Percentiles rank a stretch among this genome's conserved stretches.
These are phyloP conservation scores for Chorisops tibialis DNA, from an alignment of 2,888 invertebrate species.

Conservation along the genomic window DNA sequence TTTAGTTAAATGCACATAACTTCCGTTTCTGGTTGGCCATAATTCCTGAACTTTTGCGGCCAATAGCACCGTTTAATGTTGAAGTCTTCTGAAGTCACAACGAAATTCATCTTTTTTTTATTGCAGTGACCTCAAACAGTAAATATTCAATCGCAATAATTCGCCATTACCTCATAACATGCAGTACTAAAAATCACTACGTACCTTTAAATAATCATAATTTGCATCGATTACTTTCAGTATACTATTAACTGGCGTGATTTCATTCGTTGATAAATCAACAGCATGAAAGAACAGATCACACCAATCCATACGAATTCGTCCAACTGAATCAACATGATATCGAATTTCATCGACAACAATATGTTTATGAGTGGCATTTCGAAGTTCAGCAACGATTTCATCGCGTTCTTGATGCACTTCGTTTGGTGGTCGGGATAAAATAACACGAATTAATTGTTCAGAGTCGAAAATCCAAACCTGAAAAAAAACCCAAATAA, in stretches of 20 bases:
- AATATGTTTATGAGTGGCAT: conserved; percentile 72
- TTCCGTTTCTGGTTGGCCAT: too few relatives aligned
- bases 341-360: conserved; percentile 76
- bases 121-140: too few relatives aligned
- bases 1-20: too few relatives aligned
- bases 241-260: conserved; percentile 73
- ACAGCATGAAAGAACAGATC: conserved; percentile 84
- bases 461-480: conserved; percentile 87
- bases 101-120: too few relatives aligned
- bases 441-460: conserved; percentile 77
- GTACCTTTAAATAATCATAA: conserved; percentile 75
- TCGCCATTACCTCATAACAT: too few relatives aligned
- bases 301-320: conserved; percentile 62
- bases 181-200: too few relatives aligned
- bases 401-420: conserved; percentile 68
- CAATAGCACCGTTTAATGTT: too few relatives aligned
- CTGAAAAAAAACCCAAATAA: conserved; percentile 52
- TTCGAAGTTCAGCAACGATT: conserved; percentile 68
- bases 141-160: too few relatives aligned
- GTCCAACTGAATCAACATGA: conserved; percentile 61
- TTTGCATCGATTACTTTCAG: conserved; percentile 79
- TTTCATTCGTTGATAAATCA: conserved; percentile 68
- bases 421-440: conserved; percentile 76
- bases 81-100: too few relatives aligned
- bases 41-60: too few relatives aligned